Conservation (phyloP, 2,888 invertebrate species). For the Sinopyrophorus schimmeli region DNA sequence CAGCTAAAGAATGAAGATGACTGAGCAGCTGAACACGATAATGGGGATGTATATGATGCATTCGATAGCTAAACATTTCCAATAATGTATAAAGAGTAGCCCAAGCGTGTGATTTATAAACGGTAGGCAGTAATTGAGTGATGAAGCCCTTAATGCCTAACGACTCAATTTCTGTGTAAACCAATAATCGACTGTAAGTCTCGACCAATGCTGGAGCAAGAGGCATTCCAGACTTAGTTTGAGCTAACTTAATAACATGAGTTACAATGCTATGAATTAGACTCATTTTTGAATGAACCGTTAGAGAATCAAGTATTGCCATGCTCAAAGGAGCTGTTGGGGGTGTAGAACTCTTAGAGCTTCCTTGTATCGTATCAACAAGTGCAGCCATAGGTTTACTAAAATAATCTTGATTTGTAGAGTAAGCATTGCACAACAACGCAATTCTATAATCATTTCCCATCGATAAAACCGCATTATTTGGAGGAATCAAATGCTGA, state of each 20-base stretch:
- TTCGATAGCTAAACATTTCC: constrained; percentile 95
- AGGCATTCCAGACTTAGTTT: constrained; percentile 81
- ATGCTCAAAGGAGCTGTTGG: constrained; percentile 89
- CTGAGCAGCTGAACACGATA: constrained; percentile 91
- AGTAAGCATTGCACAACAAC: constrained; percentile 92
- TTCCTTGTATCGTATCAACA: constrained; percentile 73
- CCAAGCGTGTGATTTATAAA: constrained; percentile 92
- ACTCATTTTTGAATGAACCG: constrained; percentile 95
- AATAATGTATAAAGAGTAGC: constrained; percentile 92
- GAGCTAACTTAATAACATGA: constrained; percentile 88
- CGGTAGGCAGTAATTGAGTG: constrained; percentile 88
- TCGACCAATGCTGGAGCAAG: constrained; percentile 91
- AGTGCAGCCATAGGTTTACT: constrained; percentile 90
- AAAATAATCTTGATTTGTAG: constrained; percentile 90
- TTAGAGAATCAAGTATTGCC: constrained; percentile 89
- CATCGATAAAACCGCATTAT: constrained; percentile 67
- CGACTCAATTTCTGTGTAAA: constrained; percentile 96
- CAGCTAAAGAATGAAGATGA: constrained; percentile 87
- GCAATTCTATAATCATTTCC: constrained; percentile 89
- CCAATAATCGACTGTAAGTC: constrained; percentile 89
- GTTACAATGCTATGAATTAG: constrained; percentile 73
- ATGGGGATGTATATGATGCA: constrained; percentile 96
- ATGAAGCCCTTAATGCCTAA: constrained; percentile 96
- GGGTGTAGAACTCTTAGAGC: constrained; percentile 56
- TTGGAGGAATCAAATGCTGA: constrained; percentile 79